phyloP scores from a whole-genome alignment of 2,888 invertebrate species.

The Leptothorax acervorum region DNA sequence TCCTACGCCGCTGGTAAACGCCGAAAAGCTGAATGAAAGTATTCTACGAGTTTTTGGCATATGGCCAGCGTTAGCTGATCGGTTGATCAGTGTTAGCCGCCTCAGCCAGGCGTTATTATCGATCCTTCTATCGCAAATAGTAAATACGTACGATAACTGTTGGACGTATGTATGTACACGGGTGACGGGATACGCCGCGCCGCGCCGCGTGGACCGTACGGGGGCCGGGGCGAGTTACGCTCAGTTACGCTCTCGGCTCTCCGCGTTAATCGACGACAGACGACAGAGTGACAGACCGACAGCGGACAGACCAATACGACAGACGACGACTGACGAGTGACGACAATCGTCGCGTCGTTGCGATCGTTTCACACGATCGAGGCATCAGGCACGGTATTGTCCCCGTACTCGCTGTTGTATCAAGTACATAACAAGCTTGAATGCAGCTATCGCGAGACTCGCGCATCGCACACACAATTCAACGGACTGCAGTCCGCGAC shows the following conservation, averaged over 20 bases:
- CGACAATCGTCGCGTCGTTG: conserved; percentile 2
- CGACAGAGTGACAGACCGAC: neutral
- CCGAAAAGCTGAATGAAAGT: conserved; percentile 80
- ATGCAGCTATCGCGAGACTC: conserved; percentile 30
- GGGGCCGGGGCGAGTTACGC: no score
- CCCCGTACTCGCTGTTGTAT: conserved; percentile 20
- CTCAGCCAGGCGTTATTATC: conserved; percentile 47
- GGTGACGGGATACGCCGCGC: no score
- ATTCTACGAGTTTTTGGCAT: conserved; percentile 72
- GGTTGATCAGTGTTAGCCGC: conserved; percentile 68
- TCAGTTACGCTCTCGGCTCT: neutral
- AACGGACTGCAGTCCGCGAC: conserved; percentile 9
- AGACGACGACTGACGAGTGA: neutral
- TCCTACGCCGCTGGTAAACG: conserved; percentile 16
- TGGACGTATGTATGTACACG: neutral
- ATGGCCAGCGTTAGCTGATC: conserved; percentile 61
- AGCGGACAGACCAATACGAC: neutral
- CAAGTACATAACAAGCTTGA: neutral
- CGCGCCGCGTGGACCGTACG: no score
- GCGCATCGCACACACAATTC: neutral
- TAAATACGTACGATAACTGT: neutral
- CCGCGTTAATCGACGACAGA: neutral
- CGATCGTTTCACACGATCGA: neutral
- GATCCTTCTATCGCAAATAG: conserved; percentile 41
- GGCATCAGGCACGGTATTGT: neutral